Conservation (phyloP, 2,888 invertebrate genomes). For the Brenthis ino region DNA sequence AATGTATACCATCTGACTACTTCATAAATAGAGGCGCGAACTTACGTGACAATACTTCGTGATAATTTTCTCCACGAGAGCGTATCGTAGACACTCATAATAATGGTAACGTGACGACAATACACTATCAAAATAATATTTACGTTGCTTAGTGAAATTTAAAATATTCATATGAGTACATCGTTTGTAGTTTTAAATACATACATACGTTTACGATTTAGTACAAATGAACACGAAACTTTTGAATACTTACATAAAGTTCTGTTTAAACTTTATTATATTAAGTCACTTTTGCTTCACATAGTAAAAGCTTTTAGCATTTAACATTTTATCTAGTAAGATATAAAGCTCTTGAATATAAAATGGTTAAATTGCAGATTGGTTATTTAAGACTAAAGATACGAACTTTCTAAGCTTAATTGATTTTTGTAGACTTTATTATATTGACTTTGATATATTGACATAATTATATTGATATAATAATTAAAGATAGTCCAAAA, state of each 20-base stretch:
- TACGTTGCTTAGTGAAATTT: conserved; percentile 1
- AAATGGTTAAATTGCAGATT: neutral
- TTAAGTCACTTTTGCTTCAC: neutral
- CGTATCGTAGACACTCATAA: conserved; percentile 25
- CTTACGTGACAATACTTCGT: conserved; percentile 32
- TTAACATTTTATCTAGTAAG: neutral
- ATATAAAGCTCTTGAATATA: neutral
- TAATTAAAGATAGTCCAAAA: neutral
- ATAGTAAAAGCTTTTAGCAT: neutral
- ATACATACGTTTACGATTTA: no score
- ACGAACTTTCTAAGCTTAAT: conserved; percentile 9
- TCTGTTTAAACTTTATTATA: neutral
- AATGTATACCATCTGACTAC: conserved; percentile 19
- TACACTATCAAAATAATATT: conserved; percentile 15
- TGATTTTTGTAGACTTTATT: conserved; percentile 1
- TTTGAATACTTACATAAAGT: neutral
- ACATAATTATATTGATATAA: neutral
- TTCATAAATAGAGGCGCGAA: conserved; percentile 28
- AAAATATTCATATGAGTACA: neutral
- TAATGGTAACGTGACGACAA: conserved; percentile 22
- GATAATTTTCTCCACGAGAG: conserved; percentile 25
- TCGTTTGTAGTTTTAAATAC: no score
- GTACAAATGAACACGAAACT: no score
- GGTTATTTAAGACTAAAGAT: neutral
- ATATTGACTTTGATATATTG: neutral